Evolutionary conservation across 2,797 vertebrate genomes (phyloP), one percentile per base, ranked within the genome.

Genomic region (Pteropus rufus): DNA sequence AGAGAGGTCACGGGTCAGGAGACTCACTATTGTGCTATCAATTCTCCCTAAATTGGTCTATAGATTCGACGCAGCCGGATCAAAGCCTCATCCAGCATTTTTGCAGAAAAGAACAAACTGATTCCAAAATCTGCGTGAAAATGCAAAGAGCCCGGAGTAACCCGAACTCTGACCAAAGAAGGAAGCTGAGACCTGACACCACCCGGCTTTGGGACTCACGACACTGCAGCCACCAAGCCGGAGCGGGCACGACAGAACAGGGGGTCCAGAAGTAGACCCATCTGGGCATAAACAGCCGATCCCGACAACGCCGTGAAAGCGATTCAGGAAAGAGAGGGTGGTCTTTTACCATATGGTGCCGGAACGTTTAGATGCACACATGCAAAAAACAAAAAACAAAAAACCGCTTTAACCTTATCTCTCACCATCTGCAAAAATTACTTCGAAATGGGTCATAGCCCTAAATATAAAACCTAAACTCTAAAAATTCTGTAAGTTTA

Each of bases 11-110:
- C 0, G 11, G 5, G 12, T 19, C 12, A 9, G 36, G 31, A 44
- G 29, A 1, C 49, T 54, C 41, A 0, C 1, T 0, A 0, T 11
- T 1, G 8, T 2, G 6, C 2, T 0, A 3, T 41, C 34, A 5
- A 12, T 9, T 23, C 65, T 83, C 41, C 39, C 9, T 5, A 52
- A 0, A 23, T 1, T 9, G 31, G 14, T 23, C 8, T 26, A 0
- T 0, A 19, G 60, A 34, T 5, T 39, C 44, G 0, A 7, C 21
- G 56, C 36, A 2, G 0, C 31, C 23, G 41, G 39, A 9, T 7
- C 21, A 7, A 46, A 70, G n/a, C 23, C 21, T 7, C 54, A 23
- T 0, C 44, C 7, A 9, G n/a, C 16, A 0, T 52, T 26, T 89
- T 36, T 52, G 24, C 14, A 23, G 56, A 58, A 65, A 64, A 4